These are phyloP conservation scores for Latrodectus geometricus DNA, from an alignment of 1,140 invertebrate species.

Conservation along the genomic window DNA sequence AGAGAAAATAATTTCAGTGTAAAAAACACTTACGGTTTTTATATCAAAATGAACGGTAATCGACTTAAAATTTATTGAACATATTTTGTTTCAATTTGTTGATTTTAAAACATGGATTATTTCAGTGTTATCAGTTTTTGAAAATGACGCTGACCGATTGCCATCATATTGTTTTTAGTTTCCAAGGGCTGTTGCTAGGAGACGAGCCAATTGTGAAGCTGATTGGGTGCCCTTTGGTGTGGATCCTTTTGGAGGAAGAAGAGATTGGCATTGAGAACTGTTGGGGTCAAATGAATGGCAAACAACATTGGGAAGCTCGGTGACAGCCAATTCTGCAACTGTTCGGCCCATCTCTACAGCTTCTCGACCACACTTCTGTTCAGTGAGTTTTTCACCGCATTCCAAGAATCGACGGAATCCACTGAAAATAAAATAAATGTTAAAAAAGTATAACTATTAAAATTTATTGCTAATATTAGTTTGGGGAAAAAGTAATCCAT, in stretches of 20 bases:
- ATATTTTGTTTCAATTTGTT: no score
- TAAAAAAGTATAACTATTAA: not conserved
- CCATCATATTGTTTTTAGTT: constrained; percentile 31
- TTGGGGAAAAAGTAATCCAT: no score
- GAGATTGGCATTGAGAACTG: constrained; percentile 48
- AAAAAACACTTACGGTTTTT: no score
- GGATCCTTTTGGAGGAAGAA: constrained; percentile 53
- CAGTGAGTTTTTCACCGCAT: constrained; percentile 47
- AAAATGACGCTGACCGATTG: not conserved
- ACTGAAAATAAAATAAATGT: constrained; percentile 8
- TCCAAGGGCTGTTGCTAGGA: constrained; percentile 59
- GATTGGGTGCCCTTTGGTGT: constrained; percentile 58
- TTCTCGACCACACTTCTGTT: constrained; percentile 61
- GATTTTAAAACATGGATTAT: no score
- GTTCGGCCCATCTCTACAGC: constrained; percentile 58
- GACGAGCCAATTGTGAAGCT: constrained; percentile 53
- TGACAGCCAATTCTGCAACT: constrained; percentile 51
- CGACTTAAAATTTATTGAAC: no score
- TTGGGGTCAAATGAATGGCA: constrained; percentile 55
- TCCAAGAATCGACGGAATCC: constrained; percentile 55
- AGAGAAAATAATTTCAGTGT: no score
- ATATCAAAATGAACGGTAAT: no score
- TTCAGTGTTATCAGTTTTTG: no score
- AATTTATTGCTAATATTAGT: not conserved
- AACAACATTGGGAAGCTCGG: constrained; percentile 56